Conservation (phyloP, 2,113 vertebrate genomes). For the Muntiacus muntjak region DNA sequence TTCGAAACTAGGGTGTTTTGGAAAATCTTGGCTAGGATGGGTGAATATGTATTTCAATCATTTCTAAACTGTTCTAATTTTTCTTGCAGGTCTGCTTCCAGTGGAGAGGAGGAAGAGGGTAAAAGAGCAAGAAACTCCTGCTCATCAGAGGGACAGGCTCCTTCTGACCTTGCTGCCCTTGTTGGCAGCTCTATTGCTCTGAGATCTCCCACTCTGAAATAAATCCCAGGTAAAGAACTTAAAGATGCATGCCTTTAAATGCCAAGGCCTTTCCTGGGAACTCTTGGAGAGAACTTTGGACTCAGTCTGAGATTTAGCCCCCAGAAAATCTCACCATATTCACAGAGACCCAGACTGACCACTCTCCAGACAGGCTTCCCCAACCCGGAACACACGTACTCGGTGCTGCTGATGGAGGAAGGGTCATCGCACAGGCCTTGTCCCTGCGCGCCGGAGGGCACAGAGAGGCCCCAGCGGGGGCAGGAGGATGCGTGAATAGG, state of each 20-base stretch:
- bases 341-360: background rate
- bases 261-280: background rate
- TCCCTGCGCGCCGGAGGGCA: background rate
- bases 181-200: background rate
- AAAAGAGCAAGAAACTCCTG: background rate
- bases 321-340: background rate
- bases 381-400: background rate
- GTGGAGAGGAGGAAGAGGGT: background rate
- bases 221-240: background rate
- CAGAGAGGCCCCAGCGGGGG: background rate
- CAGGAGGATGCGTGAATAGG: background rate
- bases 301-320: background rate
- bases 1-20: background rate
- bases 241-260: background rate
- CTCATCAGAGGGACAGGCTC: background rate
- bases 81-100: constrained; percentile 3
- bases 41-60: background rate
- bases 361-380: background rate
- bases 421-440: accelerated
- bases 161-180: background rate
- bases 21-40: background rate
- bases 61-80: background rate
- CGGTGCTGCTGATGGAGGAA: background rate
- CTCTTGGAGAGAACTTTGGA: background rate
- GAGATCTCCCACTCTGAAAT: background rate